phyloP scores from a whole-genome alignment of 2,797 vertebrate species.

The Crax fasciolata region DNA sequence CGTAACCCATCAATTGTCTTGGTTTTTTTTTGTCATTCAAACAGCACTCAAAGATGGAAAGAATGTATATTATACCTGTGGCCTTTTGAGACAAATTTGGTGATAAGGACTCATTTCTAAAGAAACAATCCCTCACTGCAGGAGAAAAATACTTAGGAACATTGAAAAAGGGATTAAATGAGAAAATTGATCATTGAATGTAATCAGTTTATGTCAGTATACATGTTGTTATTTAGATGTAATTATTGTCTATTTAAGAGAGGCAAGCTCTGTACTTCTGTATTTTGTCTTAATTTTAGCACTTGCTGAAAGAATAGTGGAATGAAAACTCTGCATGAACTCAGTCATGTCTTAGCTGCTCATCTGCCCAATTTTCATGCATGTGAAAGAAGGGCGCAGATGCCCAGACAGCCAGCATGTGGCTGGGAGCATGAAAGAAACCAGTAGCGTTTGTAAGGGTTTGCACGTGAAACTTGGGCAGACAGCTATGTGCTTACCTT shows the following conservation, averaged over 20 bases:
- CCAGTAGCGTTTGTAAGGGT: background rate
- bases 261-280: background rate
- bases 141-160: conserved; percentile 39
- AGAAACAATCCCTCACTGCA: conserved; percentile 31
- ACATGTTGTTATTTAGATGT: background rate
- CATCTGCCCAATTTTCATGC: background rate
- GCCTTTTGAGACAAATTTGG: conserved; percentile 55
- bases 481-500: background rate
- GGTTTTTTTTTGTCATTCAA: background rate
- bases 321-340: background rate
- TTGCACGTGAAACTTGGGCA: background rate
- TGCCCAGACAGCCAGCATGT: rapidly evolving
- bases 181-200: background rate
- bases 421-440: background rate
- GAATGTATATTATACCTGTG: background rate
- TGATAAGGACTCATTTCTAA: conserved; percentile 55
- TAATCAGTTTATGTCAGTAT: background rate
- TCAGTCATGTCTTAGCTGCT: no score
- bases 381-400: background rate
- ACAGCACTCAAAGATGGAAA: conserved; percentile 2
- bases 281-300: background rate
- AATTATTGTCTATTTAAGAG: background rate
- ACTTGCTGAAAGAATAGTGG: background rate
- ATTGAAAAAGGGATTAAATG: background rate
- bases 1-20: rapidly evolving